Evolutionary conservation across 2,113 vertebrate species (phyloP).

Genomic region (Archocentrus centrarchus): DNA sequence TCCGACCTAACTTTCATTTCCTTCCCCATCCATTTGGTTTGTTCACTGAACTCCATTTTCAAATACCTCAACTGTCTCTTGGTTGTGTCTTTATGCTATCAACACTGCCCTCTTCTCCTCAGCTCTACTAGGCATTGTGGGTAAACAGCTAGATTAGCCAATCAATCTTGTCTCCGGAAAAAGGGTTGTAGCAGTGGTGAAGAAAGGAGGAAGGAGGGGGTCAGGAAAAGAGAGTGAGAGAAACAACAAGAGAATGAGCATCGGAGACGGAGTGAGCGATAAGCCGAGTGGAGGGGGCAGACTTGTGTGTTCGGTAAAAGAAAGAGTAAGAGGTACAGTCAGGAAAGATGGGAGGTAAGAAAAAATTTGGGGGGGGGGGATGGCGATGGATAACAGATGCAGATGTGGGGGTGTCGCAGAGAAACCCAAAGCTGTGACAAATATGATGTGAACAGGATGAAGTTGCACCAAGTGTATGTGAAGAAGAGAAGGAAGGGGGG

Average conservation of each 20-base stretch:
- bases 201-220: not conserved
- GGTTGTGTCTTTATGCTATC: constrained; percentile 57
- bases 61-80: constrained; percentile 39
- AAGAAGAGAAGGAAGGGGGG: not conserved
- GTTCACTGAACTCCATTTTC: constrained; percentile 50
- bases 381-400: constrained; percentile 33
- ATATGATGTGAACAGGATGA: constrained; percentile 16
- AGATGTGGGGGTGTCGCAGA: constrained; percentile 43
- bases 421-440: constrained; percentile 33
- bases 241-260: constrained; percentile 17
- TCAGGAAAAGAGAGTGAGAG: constrained; percentile 21
- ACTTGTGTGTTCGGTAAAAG: constrained; percentile 22
- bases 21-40: constrained; percentile 20
- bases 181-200: constrained; percentile 43
- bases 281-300: not conserved
- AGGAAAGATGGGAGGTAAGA: constrained; percentile 2
- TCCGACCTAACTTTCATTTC: not conserved
- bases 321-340: constrained; percentile 36
- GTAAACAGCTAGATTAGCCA: constrained; percentile 80
- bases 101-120: constrained; percentile 62
- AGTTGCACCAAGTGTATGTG: constrained; percentile 12
- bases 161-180: constrained; percentile 77
- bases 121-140: constrained; percentile 72
- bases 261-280: constrained; percentile 34
- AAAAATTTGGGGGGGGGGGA: not conserved